Base-by-base conservation (phyloP, 2,113 vertebrate genomes). In the Solea solea region DNA sequence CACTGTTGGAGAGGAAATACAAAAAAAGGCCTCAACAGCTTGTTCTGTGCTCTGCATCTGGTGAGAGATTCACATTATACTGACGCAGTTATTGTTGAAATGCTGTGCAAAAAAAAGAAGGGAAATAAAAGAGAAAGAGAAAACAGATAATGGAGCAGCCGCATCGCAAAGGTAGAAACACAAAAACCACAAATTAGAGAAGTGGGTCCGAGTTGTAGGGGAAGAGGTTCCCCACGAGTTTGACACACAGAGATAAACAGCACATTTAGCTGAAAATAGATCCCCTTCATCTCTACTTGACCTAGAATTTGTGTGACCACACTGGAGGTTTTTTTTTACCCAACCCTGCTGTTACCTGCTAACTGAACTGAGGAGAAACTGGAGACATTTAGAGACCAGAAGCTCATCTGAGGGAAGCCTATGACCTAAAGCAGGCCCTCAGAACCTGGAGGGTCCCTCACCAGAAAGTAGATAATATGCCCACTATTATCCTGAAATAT, bases 331-430 rank as follows among this genome's bases (percentile, higher is more conserved):
- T 21, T 21, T 21, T 73, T 73, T 40, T 0, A 59, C 21, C 62
- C 60, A 86, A 82, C 83, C 86, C 85, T 72, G 85, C 78, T 72
- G 86, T 89, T 89, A 90, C 88, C 89, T 91, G 80, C 80, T 49
- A 16, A 28, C 78, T 45, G 71, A 85, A 87, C 63, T 59, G 72
- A 51, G 72, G 60, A 62, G 81, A 81, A 86, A 85, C 58, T 45
- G 0, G 76, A 83, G 81, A 45, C 69, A 45, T 58, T 71, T 34
- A 46, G 71, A 10, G 5, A 57, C 69, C 5, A 41, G 68, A 41
- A 13, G 82, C 34, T 82, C 48, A 54, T 64, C 56, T 0, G 9
- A 39, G 34, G 34, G 46, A 62, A 44, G 56, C 49, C 62, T 4
- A n/a, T 59, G 57, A 86, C n/a, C 65, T 56, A 56, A 72, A 72